Conservation (phyloP, 2,797 vertebrate genomes). For the Valencia hispanica region DNA sequence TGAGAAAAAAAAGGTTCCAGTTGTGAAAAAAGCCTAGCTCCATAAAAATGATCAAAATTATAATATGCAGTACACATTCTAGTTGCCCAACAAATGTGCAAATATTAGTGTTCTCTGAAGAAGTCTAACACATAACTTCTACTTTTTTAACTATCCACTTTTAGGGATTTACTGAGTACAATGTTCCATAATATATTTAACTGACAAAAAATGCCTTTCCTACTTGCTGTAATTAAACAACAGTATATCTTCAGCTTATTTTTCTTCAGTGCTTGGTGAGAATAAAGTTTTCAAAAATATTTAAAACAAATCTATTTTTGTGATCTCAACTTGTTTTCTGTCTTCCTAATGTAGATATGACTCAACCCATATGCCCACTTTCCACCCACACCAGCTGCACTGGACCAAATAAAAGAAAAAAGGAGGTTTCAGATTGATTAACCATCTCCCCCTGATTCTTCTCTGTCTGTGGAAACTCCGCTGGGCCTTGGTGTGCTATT, state of each 20-base stretch:
- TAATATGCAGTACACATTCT: not conserved
- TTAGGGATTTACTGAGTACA: not conserved
- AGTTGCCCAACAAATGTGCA: not conserved
- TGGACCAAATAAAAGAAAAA: slow-evolving; percentile 23
- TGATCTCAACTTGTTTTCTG: not conserved
- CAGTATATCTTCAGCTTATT: not conserved
- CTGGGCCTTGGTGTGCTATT: slow-evolving; percentile 35
- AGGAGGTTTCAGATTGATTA: slow-evolving; percentile 46
- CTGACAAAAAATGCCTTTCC: not conserved
- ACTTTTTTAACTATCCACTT: not conserved
- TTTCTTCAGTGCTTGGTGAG: slow-evolving; percentile 1
- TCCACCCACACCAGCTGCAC: slow-evolving; percentile 36
- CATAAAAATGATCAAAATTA: no score
- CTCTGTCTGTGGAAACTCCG: slow-evolving; percentile 32
- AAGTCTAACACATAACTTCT: not conserved
- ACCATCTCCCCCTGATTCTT: slow-evolving; percentile 33
- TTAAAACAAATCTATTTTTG: slow-evolving; percentile 7
- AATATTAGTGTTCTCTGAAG: not conserved
- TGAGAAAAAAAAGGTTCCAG: not conserved
- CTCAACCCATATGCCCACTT: slow-evolving; percentile 32
- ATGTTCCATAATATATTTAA: not conserved
- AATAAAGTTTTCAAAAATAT: slow-evolving; percentile 6
- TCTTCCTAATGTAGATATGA: slow-evolving; percentile 24
- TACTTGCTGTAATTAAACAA: no score
- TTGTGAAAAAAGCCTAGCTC: not conserved